Evolutionary conservation across 2,797 vertebrate genomes (phyloP).

Genomic region (Sebastiscus tertius): DNA sequence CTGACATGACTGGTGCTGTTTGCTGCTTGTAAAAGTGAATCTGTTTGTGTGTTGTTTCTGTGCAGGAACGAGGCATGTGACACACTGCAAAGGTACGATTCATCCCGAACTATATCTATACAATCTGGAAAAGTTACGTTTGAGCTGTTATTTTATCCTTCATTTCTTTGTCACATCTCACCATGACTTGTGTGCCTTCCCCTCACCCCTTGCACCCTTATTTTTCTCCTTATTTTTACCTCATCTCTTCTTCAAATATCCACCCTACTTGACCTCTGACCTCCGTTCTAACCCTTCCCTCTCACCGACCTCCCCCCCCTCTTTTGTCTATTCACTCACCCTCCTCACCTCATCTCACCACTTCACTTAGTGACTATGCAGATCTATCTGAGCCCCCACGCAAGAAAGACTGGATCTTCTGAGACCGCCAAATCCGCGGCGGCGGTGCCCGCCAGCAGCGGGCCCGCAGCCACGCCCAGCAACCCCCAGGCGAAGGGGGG

Average conservation of each 20-base stretch:
- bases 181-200: constrained; percentile 62
- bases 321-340: background rate
- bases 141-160: constrained; percentile 55
- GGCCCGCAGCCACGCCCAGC: constrained; percentile 46
- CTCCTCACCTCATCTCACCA: constrained; percentile 73
- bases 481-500: constrained; percentile 53
- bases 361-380: constrained; percentile 89
- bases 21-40: constrained; percentile 35
- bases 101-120: constrained; percentile 23
- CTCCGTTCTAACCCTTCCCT: constrained; percentile 2
- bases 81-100: constrained; percentile 97
- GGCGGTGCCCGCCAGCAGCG: constrained; percentile 44
- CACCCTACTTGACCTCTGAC: background rate
- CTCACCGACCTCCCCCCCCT: background rate
- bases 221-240: background rate
- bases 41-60: constrained; percentile 80
- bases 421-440: constrained; percentile 41
- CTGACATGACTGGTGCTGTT: background rate
- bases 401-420: constrained; percentile 85
- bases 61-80: constrained; percentile 93
- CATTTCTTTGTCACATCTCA: constrained; percentile 68
- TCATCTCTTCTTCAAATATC: background rate
- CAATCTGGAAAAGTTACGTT: background rate
- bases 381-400: constrained; percentile 86
- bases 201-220: constrained; percentile 10